Base-by-base conservation (phyloP, 2,888 invertebrate genomes). In the Mycogona germanica region DNA sequence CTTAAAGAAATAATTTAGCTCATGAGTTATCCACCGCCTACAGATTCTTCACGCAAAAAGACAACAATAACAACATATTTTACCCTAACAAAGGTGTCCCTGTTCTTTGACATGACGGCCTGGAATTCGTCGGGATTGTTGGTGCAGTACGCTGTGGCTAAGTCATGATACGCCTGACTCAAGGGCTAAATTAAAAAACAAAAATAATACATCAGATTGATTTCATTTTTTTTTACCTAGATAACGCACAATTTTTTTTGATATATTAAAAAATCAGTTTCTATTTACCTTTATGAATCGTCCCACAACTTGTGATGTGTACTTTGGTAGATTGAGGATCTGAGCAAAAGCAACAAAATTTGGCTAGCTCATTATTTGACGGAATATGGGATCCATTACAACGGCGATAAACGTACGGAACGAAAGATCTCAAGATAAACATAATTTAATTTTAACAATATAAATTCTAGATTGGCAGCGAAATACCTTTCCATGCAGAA, bases 221-320 rank as follows among this genome's bases (percentile, higher is more conserved):
- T 6, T 2, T 47, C 21, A 5, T 32, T 19, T 7, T 47, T 21
- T n/a, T n/a, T n/a, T n/a, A n/a, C n/a, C n/a, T n/a, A n/a, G n/a
- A n/a, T n/a, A n/a, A n/a, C n/a, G n/a, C n/a, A n/a, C n/a, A n/a
- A n/a, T n/a, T n/a, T n/a, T n/a, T n/a, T n/a, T n/a, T n/a, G n/a
- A n/a, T n/a, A n/a, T n/a, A n/a, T n/a, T n/a, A n/a, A 35, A 4
- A 55, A 19, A 25, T 41, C 25, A 19, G 42, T 61, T 57, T 60
- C 35, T 9, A 32, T n/a, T 32, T 47, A 69, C 71, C 65, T 70
- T 70, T 29, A 71, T 69, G 60, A 69, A 70, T 56, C 72, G 65
- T 23, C 80, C 79, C 51, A 93, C 87, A 37, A 92, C 87, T 73
- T 87, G 87, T 55, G 91, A 86, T 55, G 89, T 86, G 71, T 89